Evolutionary conservation across 2,888 invertebrate genomes (phyloP), one percentile per base, ranked within the genome.

Genomic region (Napeogenes inachia): DNA sequence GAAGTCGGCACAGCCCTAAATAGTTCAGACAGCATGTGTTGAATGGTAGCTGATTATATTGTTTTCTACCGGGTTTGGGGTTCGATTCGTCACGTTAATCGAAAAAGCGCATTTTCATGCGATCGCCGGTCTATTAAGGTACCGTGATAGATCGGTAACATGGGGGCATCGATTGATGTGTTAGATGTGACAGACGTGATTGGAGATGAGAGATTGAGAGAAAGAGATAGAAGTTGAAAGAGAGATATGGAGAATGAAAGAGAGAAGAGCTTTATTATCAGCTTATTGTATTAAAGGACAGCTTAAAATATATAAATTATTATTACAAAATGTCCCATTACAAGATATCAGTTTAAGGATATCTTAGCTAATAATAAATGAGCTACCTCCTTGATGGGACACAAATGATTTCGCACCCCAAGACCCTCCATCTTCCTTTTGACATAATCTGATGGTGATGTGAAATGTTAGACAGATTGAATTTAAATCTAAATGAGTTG

Each of bases 21-120:
- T 55, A 64, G 56, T 59, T 66, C 64, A 75, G 68, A 64, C 66
- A 69, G 35, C 65, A 61, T 60, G 61, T 77, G 79, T 66, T 73
- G 70, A 89, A 89, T 90, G 75, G 87, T 85, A 81, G 87, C 87
- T 89, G 87, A 89, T 90, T 89, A 87, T 88, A 89, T 89, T 90
- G 89, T 90, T 87, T 88, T 80, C 74, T 81, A 79, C 75, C 76
- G 78, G 75, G 76, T 80, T 80, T 79, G 74, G 85, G 82, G 82
- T 76, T 71, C 77, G 79, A 87, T 89, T 87, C 84, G 87, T 80
- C 76, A 81, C 87, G 89, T 84, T 87, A 87, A 87, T 89, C 85
- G 83, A 82, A 82, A 84, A 88, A 84, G 80, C 81, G 86, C 84
- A 77, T 78, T 81, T 82, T 87, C 88, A 87, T 87, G 74, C 77